Conservation (phyloP, 1,140 invertebrate genomes). For the Leguminivora glycinivorella region DNA sequence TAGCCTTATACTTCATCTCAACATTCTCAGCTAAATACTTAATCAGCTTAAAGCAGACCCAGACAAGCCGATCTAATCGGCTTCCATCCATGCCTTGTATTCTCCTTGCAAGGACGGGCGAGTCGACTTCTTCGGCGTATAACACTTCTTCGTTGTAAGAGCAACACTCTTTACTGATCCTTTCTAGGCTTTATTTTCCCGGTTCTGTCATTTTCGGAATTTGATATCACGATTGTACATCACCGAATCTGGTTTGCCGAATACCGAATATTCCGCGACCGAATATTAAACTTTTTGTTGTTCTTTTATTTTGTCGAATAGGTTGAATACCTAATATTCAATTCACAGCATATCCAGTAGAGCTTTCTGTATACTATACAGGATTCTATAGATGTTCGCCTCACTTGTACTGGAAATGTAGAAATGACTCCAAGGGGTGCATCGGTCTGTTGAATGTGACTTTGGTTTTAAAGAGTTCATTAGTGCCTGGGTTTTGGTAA, state of each 20-base stretch:
- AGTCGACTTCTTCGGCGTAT: neutral
- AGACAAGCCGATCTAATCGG: conserved; percentile 20
- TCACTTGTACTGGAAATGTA: neutral
- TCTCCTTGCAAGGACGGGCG: neutral
- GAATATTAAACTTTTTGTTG: too few species aligned
- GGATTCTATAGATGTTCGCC: neutral
- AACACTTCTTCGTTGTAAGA: too few species aligned
- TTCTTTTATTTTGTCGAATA: too few species aligned
- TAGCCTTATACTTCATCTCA: neutral
- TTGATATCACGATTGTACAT: too few species aligned
- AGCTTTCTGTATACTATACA: neutral
- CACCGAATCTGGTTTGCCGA: too few species aligned
- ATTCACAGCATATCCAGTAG: neutral
- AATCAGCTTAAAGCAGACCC: conserved; percentile 18
- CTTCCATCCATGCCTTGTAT: neutral
- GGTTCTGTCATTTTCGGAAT: too few species aligned
- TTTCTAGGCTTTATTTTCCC: too few species aligned
- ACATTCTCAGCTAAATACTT: conserved; percentile 11
- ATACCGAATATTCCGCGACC: too few species aligned
- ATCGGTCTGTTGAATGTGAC: conserved; percentile 18
- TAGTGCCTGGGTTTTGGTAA: conserved; percentile 11
- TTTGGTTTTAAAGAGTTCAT: conserved; percentile 21
- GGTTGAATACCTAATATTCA: too few species aligned
- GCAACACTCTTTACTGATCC: too few species aligned
- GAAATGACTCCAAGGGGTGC: neutral